These are phyloP conservation scores for Forbesichthys papilliferus DNA, from an alignment of 2,113 vertebrate species.

Conservation along the genomic window DNA sequence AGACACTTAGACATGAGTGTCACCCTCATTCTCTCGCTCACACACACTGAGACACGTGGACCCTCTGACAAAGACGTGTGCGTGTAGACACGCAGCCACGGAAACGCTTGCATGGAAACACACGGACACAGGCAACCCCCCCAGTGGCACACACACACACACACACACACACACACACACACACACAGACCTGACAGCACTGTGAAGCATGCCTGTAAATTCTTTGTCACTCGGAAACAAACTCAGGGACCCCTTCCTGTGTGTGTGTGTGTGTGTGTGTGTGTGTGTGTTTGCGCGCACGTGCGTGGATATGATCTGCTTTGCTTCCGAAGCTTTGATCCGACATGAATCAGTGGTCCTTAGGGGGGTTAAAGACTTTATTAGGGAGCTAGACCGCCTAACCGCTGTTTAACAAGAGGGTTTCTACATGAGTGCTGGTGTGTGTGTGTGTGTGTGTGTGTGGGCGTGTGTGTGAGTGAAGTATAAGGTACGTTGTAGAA, in stretches of 20 bases:
- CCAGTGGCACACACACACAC: slow-evolving; percentile 9
- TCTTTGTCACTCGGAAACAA: slow-evolving; percentile 71
- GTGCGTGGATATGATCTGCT: background rate
- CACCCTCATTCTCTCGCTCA: slow-evolving; percentile 36
- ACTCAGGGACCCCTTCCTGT: slow-evolving; percentile 58
- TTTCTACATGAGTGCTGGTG: background rate
- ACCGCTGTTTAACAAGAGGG: slow-evolving; percentile 17
- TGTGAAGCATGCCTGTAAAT: slow-evolving; percentile 69
- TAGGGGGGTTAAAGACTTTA: slow-evolving; percentile 44
- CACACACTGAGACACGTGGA: slow-evolving; percentile 10
- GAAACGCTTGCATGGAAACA: slow-evolving; percentile 41
- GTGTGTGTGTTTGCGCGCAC: slow-evolving; percentile 8
- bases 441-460: background rate
- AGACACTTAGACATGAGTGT: slow-evolving; percentile 73
- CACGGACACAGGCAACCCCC: slow-evolving; percentile 7
- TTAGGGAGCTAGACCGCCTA: slow-evolving; percentile 51
- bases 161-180: slow-evolving; percentile 15
- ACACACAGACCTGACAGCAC: background rate
- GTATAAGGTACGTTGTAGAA: background rate
- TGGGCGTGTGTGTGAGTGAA: background rate
- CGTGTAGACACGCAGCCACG: slow-evolving; percentile 9
- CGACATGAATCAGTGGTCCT: slow-evolving; percentile 69
- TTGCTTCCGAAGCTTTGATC: slow-evolving; percentile 72
- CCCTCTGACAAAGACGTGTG: slow-evolving; percentile 17
- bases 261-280: slow-evolving; percentile 27